Percentiles rank a stretch among this genome's conserved stretches.
phyloP scores from a whole-genome alignment of 2,888 invertebrate species.

The Caenorhabditis panamensis region DNA sequence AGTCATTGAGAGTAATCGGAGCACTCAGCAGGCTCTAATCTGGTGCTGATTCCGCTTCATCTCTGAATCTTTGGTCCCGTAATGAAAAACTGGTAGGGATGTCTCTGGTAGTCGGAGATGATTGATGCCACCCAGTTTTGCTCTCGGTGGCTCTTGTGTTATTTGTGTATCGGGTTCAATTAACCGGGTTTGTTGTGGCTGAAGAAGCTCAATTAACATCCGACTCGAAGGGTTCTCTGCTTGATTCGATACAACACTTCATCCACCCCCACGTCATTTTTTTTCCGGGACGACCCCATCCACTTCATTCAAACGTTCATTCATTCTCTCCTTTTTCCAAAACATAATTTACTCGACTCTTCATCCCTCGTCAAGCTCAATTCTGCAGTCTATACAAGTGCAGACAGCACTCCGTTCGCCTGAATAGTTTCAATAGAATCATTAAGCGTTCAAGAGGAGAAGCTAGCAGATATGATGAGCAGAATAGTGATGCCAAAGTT shows the following conservation, averaged over 20 bases:
- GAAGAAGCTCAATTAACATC: constrained; percentile 20
- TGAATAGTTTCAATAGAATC: constrained; percentile 20
- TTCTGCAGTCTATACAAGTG: constrained; percentile 23
- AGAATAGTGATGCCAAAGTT: constrained; percentile 16
- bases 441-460: constrained; percentile 2
- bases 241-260: not conserved
- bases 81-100: constrained; percentile 1
- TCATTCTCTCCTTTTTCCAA: not conserved
- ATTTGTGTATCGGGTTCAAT: constrained; percentile 9
- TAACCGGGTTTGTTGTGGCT: constrained; percentile 8
- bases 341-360: constrained; percentile 18
- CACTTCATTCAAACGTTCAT: constrained; percentile 25
- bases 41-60: constrained; percentile 14
- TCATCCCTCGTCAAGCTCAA: constrained; percentile 15
- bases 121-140: constrained; percentile 13
- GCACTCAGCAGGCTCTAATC: constrained; percentile 15
- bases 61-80: constrained; percentile 23
- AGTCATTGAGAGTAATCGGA: constrained; percentile 6
- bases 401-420: constrained; percentile 41
- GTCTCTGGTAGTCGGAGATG: constrained; percentile 5
- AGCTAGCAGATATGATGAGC: too few species aligned
- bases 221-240: constrained; percentile 4
- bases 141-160: not conserved
- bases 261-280: constrained; percentile 32
- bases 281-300: not conserved